A percentile compares a stretch with the other conserved stretches of the same genome.
Conservation (phyloP, 2,888 invertebrate genomes). For the Actias luna region DNA sequence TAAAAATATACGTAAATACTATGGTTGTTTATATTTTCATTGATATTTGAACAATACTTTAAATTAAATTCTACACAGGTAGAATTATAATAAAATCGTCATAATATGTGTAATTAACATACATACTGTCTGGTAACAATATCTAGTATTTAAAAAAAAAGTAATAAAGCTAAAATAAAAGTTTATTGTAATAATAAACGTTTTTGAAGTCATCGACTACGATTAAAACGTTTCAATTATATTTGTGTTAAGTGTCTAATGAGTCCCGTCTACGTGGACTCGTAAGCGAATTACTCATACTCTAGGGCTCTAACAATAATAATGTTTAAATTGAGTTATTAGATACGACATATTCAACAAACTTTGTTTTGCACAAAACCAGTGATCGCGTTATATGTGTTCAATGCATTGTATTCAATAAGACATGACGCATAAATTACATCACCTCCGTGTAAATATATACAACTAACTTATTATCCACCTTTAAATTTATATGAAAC, state of each 20-base stretch:
- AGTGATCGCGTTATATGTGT: not conserved
- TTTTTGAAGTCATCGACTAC: not conserved
- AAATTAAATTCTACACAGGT: too few species aligned
- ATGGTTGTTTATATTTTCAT: too few species aligned
- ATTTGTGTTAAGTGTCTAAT: not conserved
- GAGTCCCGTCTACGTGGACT: not conserved
- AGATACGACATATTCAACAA: not conserved
- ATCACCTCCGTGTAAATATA: not conserved
- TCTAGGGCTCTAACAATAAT: not conserved
- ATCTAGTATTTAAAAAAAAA: too few species aligned
- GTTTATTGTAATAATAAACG: not conserved
- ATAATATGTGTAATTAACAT: too few species aligned
- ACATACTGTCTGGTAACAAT: too few species aligned
- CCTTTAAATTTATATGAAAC: too few species aligned
- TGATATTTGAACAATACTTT: too few species aligned
- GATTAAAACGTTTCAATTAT: not conserved
- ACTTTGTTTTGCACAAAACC: not conserved
- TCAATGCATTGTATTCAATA: conserved; percentile 1
- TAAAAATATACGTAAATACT: too few species aligned
- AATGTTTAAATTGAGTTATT: not conserved
- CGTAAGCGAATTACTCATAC: not conserved
- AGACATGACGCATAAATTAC: not conserved
- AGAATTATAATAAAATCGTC: too few species aligned
- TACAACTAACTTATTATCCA: too few species aligned
- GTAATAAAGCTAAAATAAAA: not conserved